Base-by-base conservation (phyloP, 2,113 vertebrate species). In the Synchiropus splendidus region DNA sequence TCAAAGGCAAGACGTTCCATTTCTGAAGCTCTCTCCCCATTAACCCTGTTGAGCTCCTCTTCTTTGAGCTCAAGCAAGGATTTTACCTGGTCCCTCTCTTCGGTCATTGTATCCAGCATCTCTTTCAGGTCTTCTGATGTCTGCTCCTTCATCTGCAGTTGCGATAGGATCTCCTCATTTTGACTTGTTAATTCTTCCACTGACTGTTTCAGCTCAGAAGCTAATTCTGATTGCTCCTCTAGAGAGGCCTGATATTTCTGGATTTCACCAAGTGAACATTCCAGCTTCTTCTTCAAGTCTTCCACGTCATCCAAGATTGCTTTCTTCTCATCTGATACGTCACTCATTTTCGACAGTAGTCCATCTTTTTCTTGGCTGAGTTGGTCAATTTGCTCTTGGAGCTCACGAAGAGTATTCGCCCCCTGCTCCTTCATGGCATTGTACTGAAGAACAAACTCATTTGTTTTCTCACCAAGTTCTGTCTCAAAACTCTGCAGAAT, bases 361-460 rank as follows among this genome's bases (percentile, higher is more conserved):
- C 66, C 42, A 58, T 92, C 88, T 39, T 77, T 90, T 53, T 97
- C 88, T 42, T 80, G 39, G 83, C 39, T 86, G 72, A 74, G 88
- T 66, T 68, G 55, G 59, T 86, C 62, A 1, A 93, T 74, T 36
- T 88, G 88, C 45, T 90, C 86, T 12, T 94, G 87, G 18, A 96
- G 82, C 12, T 89, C 86, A 60, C 61, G 77, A 37, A 93, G 61
- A 52, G 87, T 85, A 39, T 65, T 79, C 12, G 85, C 84, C 39
- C 87, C 89, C 39, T 91, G 88, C 6, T 93, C 89, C 51, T 85
- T 92, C 89, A 93, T 89, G 16, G 85, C 82, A 58, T 87, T 71
- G 72, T 90, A 89, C 48, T 93, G 90, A 44, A 77, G 58, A 55
- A 90, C 85, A 71, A 96, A 90, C 59, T 90, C 85, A 16, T 85